A percentile compares a stretch with the other conserved stretches of the same genome.
These are phyloP conservation scores for Dione vanillae DNA, from an alignment of 2,888 invertebrate species.

Conservation along the genomic window DNA sequence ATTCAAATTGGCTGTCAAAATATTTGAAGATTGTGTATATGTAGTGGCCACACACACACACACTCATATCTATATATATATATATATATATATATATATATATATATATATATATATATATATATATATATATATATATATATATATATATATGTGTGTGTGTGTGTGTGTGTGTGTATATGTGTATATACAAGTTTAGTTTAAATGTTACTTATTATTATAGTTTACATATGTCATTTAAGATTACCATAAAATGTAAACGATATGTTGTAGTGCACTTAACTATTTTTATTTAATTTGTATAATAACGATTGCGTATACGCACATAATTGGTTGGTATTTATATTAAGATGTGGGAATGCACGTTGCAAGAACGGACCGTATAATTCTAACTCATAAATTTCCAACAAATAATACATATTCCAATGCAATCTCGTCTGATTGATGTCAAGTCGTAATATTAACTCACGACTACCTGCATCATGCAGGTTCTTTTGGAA, in stretches of 20 bases:
- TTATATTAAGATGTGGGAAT: slow-evolving; percentile 49
- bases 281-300: slow-evolving; percentile 36
- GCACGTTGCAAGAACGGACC: slow-evolving; percentile 50
- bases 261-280: background rate
- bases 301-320: slow-evolving; percentile 42
- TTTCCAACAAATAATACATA: slow-evolving; percentile 68
- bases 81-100: too few relatives aligned
- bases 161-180: too few relatives aligned
- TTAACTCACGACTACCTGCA: slow-evolving; percentile 34
- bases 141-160: too few relatives aligned
- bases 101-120: too few relatives aligned
- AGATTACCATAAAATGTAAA: slow-evolving; percentile 1
- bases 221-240: background rate
- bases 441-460: slow-evolving; percentile 57
- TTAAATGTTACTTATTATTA: background rate
- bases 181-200: background rate
- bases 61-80: too few relatives aligned
- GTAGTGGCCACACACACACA: too few relatives aligned
- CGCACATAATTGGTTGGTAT: slow-evolving; percentile 47
- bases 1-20: slow-evolving; percentile 20
- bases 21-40: too few relatives aligned
- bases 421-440: slow-evolving; percentile 58
- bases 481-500: slow-evolving; percentile 29
- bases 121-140: too few relatives aligned
- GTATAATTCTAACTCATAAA: slow-evolving; percentile 70